A percentile compares a stretch with the other conserved stretches of the same genome.
Evolutionary conservation across 2,797 vertebrate genomes (phyloP).

Genomic region (Coregonus sp.): DNA sequence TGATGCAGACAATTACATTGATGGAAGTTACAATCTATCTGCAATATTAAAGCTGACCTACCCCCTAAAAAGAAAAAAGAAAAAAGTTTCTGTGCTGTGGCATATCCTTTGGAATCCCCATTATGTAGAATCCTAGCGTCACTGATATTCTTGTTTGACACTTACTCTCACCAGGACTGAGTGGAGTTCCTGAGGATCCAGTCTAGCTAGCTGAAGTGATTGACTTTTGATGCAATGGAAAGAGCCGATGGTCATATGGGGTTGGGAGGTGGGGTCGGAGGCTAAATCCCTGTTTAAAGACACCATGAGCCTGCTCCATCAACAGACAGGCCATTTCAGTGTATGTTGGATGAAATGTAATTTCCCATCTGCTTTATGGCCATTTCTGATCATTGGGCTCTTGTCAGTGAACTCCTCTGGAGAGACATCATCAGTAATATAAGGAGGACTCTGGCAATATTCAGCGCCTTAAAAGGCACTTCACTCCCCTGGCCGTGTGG

Average conservation of each 20-base stretch:
- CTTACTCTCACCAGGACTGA: slow-evolving; percentile 30
- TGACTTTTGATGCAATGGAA: slow-evolving; percentile 68
- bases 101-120: slow-evolving; percentile 55
- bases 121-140: not conserved
- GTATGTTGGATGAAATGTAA: slow-evolving; percentile 78
- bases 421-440: slow-evolving; percentile 83
- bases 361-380: slow-evolving; percentile 83
- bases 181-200: slow-evolving; percentile 24
- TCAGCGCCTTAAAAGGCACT: slow-evolving; percentile 77
- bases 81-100: slow-evolving; percentile 44
- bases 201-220: slow-evolving; percentile 58
- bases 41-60: no score
- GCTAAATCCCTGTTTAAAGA: slow-evolving; percentile 82
- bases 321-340: slow-evolving; percentile 79
- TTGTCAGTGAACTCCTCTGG: slow-evolving; percentile 79
- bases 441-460: slow-evolving; percentile 75
- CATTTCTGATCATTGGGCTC: slow-evolving; percentile 79
- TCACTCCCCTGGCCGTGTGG: slow-evolving; percentile 69
- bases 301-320: slow-evolving; percentile 76
- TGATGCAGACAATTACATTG: no score
- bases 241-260: slow-evolving; percentile 30
- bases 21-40: no score
- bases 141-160: slow-evolving; percentile 27
- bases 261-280: slow-evolving; percentile 66
- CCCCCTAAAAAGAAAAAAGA: no score